Base-by-base conservation (phyloP, 2,113 vertebrate genomes). In the Solea senegalensis region DNA sequence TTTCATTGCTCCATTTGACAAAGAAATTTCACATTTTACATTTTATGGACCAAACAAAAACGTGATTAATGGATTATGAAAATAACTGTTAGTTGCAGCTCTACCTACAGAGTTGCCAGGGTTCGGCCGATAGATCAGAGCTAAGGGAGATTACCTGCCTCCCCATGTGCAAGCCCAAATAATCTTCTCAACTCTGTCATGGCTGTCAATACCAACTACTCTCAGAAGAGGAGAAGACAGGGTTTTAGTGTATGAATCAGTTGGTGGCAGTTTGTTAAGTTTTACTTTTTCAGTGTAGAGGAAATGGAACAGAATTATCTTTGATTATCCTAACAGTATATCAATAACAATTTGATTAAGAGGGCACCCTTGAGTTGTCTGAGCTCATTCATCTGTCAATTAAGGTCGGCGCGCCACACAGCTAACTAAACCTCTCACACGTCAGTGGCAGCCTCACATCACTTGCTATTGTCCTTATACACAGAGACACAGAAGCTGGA, bases 71-170 rank as follows among this genome's bases (percentile, higher is more conserved):
- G 21, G 21, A 21, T 21, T 21, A 21, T 21, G 21, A 21, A 21
- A 21, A 21, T 21, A 21, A 21, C 21, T 21, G 21, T 21, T 21
- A 21, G 21, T 21, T 21, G 21, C 21, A 21, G 21, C 21, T 21
- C 21, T 21, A 21, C 21, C 21, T 21, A 86, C 67, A 82, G 68
- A 82, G 86, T 78, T 52, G 65, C 75, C 72, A 53, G 62, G 34
- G 65, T 58, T 64, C 64, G 67, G 77, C 80, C 77, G 70, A 78
- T 69, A 86, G 85, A 81, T 87, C 85, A 86, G 83, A 89, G 81
- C 81, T 76, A 74, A 84, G 81, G 81, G 73, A 87, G 90, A 90
- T 91, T 78, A 88, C 86, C 74, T 52, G 69, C 85, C 85, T 86
- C 71, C 72, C 74, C 62, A 52, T 80, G 76, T 83, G 82, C 51